These are phyloP conservation scores for Caenorhabditis sp. DNA, from an alignment of 2,888 invertebrate species.

Conservation along the genomic window DNA sequence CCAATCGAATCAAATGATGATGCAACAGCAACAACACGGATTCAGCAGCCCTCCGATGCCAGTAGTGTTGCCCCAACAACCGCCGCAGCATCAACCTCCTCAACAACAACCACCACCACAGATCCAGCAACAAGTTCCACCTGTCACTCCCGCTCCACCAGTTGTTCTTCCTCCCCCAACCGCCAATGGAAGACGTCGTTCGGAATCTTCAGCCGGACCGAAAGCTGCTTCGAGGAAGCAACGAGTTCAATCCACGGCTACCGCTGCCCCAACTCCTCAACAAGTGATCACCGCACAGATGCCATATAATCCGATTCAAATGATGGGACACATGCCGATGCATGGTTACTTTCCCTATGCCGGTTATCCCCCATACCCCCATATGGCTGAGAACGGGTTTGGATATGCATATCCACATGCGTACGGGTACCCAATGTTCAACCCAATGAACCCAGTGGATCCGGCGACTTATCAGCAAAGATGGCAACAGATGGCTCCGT, in stretches of 20 bases:
- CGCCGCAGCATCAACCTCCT: neutral
- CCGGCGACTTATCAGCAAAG: neutral
- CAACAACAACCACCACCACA: constrained; percentile 2
- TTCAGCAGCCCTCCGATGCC: constrained; percentile 33
- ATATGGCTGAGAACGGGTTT: constrained; percentile 6
- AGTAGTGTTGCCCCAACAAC: neutral
- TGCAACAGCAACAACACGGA: constrained; percentile 34
- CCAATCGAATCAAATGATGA: constrained; percentile 46
- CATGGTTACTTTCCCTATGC: constrained; percentile 1
- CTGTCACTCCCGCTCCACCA: neutral
- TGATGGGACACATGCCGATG: constrained; percentile 28
- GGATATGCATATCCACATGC: constrained; percentile 2
- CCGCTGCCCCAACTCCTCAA: neutral
- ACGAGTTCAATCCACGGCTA: neutral
- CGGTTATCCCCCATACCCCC: neutral
- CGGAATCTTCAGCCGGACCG: constrained; percentile 14
- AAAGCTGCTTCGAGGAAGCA: neutral
- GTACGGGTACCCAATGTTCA: constrained; percentile 3
- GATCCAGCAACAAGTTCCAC: neutral
- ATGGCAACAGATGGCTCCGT: constrained; percentile 11
- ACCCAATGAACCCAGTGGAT: constrained; percentile 14
- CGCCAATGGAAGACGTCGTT: constrained; percentile 31
- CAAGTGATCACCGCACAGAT: neutral
- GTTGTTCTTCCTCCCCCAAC: constrained; percentile 4
- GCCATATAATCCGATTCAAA: constrained; percentile 8